Percentiles rank a stretch among this genome's conserved stretches.
Conservation (phyloP, 1,140 invertebrate species). For the Gonatopus flavifemur region DNA sequence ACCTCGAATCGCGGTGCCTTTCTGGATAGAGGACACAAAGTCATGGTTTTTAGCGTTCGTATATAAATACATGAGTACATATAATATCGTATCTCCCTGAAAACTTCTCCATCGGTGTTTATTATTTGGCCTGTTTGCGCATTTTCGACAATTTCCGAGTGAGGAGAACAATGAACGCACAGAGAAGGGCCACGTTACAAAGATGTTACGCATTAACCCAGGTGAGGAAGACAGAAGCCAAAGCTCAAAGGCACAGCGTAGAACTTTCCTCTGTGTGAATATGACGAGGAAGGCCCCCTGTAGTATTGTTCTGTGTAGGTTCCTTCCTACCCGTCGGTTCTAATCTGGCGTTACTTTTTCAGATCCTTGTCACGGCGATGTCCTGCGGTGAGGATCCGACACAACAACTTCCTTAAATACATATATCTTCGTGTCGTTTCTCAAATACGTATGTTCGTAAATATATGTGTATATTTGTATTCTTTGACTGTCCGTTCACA, state of each 20-base stretch:
- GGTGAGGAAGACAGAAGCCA: slow-evolving; percentile 10
- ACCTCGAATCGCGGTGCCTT: no score
- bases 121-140: slow-evolving; percentile 27
- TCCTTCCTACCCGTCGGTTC: not conserved
- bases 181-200: not conserved
- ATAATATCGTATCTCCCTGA: no score
- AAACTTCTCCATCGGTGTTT: slow-evolving; percentile 30
- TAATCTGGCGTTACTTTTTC: slow-evolving; percentile 21
- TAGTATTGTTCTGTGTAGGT: no score
- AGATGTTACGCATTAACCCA: not conserved
- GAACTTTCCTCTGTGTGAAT: not conserved
- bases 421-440: slow-evolving; percentile 40
- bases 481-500: no score
- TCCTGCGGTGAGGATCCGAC: slow-evolving; percentile 23
- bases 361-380: slow-evolving; percentile 2
- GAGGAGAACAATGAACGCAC: slow-evolving; percentile 15
- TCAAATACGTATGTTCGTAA: no score
- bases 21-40: no score
- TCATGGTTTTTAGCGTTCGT: no score
- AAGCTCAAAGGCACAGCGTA: no score
- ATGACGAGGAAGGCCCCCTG: no score
- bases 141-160: not conserved
- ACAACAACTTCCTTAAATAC: slow-evolving; percentile 40
- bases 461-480: no score
- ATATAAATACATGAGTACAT: no score